These are phyloP conservation scores for Ligdia adustata DNA, from an alignment of 2,888 invertebrate genomes.

Conservation along the genomic window DNA sequence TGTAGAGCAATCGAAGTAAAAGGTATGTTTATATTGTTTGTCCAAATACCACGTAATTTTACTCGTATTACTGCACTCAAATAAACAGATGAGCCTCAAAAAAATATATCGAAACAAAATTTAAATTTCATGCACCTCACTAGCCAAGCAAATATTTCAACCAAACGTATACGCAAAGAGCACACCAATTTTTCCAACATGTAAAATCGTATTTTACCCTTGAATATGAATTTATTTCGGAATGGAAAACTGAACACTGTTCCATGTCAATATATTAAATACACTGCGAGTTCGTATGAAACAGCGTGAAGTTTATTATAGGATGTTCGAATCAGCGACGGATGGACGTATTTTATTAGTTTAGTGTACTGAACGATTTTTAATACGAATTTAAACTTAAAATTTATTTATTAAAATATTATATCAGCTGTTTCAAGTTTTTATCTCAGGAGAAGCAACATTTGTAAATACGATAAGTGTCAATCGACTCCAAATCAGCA, in stretches of 20 bases:
- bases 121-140: constrained; percentile 1
- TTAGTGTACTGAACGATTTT: too few species aligned
- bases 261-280: constrained; percentile 22
- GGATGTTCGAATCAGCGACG: background rate
- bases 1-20: too few species aligned
- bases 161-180: constrained; percentile 16
- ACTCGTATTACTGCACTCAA: background rate
- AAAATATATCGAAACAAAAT: background rate
- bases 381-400: too few species aligned
- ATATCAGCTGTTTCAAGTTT: too few species aligned
- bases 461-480: too few species aligned
- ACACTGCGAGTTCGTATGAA: constrained; percentile 9
- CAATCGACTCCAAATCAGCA: too few species aligned
- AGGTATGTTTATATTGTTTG: too few species aligned
- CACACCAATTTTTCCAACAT: constrained; percentile 20
- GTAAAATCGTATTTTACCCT: constrained; percentile 23
- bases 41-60: too few species aligned
- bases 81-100: background rate
- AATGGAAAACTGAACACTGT: constrained; percentile 21
- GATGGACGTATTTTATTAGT: too few species aligned
- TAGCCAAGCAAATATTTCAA: constrained; percentile 12
- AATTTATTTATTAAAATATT: too few species aligned
- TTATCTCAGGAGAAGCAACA: too few species aligned
- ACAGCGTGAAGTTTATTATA: constrained; percentile 17
- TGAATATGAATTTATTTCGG: constrained; percentile 19